Conservation (phyloP, 2,113 vertebrate species). For the Chaetorhynchus papuensis region DNA sequence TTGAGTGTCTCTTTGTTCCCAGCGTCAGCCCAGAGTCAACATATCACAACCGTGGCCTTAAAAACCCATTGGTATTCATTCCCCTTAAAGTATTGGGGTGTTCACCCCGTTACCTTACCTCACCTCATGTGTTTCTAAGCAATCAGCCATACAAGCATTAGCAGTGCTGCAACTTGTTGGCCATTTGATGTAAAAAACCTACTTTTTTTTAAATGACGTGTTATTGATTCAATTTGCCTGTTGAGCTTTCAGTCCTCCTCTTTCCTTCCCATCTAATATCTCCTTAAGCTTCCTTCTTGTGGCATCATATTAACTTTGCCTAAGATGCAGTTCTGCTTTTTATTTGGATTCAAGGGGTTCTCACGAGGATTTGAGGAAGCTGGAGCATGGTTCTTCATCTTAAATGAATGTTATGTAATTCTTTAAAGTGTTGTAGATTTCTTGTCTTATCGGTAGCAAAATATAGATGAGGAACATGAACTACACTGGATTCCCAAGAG, state of each 20-base stretch:
- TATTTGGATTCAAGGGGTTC: background rate
- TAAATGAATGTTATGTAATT: background rate
- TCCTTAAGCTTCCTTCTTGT: background rate
- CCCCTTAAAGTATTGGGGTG: background rate
- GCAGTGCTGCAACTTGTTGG: background rate
- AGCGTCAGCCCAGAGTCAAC: background rate
- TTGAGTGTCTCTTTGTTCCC: background rate
- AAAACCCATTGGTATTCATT: background rate
- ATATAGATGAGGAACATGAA: background rate
- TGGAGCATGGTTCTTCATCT: background rate
- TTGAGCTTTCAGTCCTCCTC: background rate
- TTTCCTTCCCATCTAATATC: background rate
- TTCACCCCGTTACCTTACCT: background rate
- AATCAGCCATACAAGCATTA: background rate
- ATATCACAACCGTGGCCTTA: accelerated
- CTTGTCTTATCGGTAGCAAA: background rate
- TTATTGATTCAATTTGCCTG: background rate
- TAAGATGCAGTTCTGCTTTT: background rate
- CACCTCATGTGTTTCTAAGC: background rate
- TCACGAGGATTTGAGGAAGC: background rate
- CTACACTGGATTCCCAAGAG: background rate
- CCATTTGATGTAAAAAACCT: background rate
- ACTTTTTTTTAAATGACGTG: background rate
- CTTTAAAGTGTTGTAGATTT: background rate
- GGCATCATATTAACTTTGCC: background rate